These are phyloP conservation scores for Onychomys arenicola DNA, from an alignment of 2,797 vertebrate species.

Conservation along the genomic window DNA sequence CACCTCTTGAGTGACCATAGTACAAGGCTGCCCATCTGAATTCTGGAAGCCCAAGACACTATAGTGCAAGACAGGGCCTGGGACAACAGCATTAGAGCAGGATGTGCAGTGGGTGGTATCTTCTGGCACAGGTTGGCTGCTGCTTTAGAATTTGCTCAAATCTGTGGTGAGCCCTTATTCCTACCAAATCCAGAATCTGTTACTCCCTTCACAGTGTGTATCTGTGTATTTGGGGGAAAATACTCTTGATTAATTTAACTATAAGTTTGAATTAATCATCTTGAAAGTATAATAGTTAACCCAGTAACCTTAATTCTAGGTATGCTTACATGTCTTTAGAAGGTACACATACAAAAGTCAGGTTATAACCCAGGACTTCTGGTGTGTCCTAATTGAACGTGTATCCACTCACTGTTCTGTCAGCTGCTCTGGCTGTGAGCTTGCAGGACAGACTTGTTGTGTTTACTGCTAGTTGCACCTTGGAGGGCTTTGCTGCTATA, in stretches of 20 bases:
- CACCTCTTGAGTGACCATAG: not conserved
- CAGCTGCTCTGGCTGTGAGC: not conserved
- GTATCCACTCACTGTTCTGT: not conserved
- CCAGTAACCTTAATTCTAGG: not conserved
- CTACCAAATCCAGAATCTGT: conserved; percentile 10
- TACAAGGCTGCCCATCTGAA: not conserved
- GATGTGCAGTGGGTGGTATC: not conserved
- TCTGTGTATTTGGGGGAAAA: conserved; percentile 17
- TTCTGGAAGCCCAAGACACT: not conserved
- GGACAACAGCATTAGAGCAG: not conserved
- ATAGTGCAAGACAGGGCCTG: not conserved
- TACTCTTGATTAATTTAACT: not conserved
- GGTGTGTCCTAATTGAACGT: not conserved
- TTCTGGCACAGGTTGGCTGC: not conserved
- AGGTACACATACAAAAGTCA: not conserved
- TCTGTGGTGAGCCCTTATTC: not conserved
- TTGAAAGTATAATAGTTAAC: conserved; percentile 20
- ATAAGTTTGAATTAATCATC: conserved; percentile 35
- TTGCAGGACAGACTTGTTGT: not conserved
- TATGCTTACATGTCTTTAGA: conserved; percentile 55
- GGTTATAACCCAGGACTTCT: not conserved
- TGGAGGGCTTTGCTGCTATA: not conserved
- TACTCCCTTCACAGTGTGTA: not conserved
- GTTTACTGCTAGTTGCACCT: not conserved
- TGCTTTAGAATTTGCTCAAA: not conserved